A percentile compares a stretch with the other conserved stretches of the same genome.
phyloP scores from a whole-genome alignment of 2,113 vertebrate species.

The Mormyrus lacerda region DNA sequence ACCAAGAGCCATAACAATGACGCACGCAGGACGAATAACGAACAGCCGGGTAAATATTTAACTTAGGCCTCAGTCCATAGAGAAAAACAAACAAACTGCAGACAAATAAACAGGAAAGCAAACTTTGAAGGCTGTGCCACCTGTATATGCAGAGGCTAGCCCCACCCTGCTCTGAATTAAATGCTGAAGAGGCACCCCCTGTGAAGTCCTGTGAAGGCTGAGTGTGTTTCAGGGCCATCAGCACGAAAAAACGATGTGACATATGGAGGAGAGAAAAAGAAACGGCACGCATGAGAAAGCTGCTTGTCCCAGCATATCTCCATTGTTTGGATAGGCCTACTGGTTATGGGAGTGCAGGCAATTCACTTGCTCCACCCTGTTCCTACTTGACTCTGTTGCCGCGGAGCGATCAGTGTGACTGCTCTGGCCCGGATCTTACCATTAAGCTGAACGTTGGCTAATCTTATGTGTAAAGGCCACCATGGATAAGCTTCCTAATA shows the following conservation, averaged over 20 bases:
- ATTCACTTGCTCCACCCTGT: neutral
- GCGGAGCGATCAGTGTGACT: neutral
- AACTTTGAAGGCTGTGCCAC: neutral
- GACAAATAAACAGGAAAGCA: conserved; percentile 18
- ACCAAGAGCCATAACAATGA: neutral
- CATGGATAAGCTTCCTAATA: neutral
- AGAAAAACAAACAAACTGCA: conserved; percentile 9
- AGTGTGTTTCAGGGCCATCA: neutral
- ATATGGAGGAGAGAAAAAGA: neutral
- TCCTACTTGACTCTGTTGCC: neutral
- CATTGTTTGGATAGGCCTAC: neutral
- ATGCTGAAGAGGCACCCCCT: neutral
- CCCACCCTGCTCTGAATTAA: neutral
- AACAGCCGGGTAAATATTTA: conserved; percentile 15
- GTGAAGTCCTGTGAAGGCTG: neutral
- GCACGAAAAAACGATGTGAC: neutral
- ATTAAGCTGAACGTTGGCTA: neutral
- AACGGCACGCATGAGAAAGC: neutral
- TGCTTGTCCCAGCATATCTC: neutral
- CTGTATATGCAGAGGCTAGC: neutral
- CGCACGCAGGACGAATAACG: neutral
- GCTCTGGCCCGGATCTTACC: neutral
- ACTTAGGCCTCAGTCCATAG: neutral
- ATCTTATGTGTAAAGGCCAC: neutral
- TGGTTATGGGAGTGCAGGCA: neutral